phyloP scores from a whole-genome alignment of 2,113 vertebrate species.

The Coryphaenoides rupestris region DNA sequence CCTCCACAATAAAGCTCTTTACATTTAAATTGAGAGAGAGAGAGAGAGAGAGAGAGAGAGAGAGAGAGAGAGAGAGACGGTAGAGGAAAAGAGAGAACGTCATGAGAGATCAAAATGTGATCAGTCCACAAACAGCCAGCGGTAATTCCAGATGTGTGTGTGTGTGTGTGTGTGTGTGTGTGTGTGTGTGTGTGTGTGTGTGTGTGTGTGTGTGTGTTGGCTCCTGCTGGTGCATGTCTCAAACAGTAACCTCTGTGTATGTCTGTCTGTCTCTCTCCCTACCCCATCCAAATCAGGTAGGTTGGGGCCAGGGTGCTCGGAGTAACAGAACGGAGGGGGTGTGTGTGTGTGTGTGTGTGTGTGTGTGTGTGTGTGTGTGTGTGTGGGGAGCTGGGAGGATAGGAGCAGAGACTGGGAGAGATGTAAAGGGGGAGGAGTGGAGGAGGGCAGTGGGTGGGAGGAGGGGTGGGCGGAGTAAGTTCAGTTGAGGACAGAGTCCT shows the following conservation, averaged over 20 bases:
- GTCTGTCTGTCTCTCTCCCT: neutral
- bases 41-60: too few relatives aligned
- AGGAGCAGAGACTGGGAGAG: neutral
- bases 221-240: neutral
- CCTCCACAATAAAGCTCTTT: too few relatives aligned
- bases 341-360: too few relatives aligned
- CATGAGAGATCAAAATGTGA: too few relatives aligned
- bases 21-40: too few relatives aligned
- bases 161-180: neutral
- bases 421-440: neutral
- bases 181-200: constrained; percentile 9
- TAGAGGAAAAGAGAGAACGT: too few relatives aligned
- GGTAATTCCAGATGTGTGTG: neutral
- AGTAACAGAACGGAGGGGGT: neutral
- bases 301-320: neutral
- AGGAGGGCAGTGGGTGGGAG: neutral
- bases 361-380: too few relatives aligned
- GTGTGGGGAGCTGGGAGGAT: too few relatives aligned
- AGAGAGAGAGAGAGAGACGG: too few relatives aligned
- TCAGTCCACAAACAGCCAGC: too few relatives aligned
- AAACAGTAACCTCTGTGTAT: neutral
- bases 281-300: too few relatives aligned
- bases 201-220: constrained; percentile 17
- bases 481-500: neutral
- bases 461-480: neutral